Conservation (phyloP, 2,797 vertebrate species). For the Sphenodon punctatus region DNA sequence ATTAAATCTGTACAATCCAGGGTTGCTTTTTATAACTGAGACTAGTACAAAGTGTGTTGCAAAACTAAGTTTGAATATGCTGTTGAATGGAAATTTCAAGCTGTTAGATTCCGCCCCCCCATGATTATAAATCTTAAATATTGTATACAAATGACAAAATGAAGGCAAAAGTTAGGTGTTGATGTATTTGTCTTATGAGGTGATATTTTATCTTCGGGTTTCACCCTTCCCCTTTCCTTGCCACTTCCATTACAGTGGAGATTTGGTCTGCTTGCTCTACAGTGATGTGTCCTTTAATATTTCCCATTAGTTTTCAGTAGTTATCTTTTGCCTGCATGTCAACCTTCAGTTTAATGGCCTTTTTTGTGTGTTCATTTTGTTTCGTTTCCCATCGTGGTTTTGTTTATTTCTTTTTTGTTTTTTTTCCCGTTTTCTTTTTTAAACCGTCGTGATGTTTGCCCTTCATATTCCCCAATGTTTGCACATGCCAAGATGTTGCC, state of each 20-base stretch:
- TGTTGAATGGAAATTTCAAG: background rate
- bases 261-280: constrained; percentile 64
- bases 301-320: constrained; percentile 72
- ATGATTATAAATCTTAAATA: background rate
- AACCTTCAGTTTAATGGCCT: constrained; percentile 84
- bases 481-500: constrained; percentile 92
- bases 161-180: constrained; percentile 16
- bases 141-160: constrained; percentile 11
- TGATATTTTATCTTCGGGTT: constrained; percentile 44
- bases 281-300: constrained; percentile 60
- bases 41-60: background rate
- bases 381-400: constrained; percentile 88
- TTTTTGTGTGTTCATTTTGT: constrained; percentile 83
- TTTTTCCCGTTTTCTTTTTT: constrained; percentile 78
- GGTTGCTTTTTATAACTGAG: background rate
- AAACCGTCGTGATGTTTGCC: constrained; percentile 80
- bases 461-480: constrained; percentile 81
- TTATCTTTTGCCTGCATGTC: constrained; percentile 74
- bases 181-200: constrained; percentile 52
- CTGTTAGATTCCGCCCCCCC: background rate
- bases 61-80: background rate
- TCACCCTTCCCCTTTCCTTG: constrained; percentile 62
- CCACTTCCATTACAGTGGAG: constrained; percentile 65
- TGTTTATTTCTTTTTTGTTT: constrained; percentile 89
- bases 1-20: background rate